Conservation (phyloP, 2,113 vertebrate genomes). For the Seriola dumerili region DNA sequence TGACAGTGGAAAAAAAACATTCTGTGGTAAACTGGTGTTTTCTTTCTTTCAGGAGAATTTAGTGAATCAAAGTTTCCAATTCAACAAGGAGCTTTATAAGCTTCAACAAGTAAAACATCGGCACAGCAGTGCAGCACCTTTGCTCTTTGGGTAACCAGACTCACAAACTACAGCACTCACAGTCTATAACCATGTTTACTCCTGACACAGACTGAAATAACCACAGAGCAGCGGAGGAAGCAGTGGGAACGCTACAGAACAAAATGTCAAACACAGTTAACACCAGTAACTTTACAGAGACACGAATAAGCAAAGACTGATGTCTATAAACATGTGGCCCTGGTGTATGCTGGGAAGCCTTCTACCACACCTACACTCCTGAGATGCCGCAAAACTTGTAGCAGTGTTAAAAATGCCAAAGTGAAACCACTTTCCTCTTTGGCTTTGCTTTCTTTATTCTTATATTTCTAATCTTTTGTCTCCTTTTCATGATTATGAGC, state of each 20-base stretch:
- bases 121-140: neutral
- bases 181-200: neutral
- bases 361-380: neutral
- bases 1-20: neutral
- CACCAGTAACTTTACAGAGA: neutral
- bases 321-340: neutral
- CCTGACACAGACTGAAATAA: neutral
- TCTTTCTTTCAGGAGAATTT: neutral
- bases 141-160: neutral
- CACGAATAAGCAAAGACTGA: neutral
- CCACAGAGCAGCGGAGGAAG: neutral
- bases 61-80: neutral
- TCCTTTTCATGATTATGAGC: neutral
- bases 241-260: neutral
- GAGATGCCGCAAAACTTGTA: neutral
- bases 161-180: neutral
- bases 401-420: neutral
- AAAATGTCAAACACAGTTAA: neutral
- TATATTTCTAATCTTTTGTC: neutral
- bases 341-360: neutral
- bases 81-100: neutral
- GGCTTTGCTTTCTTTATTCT: neutral
- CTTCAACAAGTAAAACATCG: neutral
- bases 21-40: neutral
- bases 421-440: neutral